Evolutionary conservation across 2,888 invertebrate species (phyloP).

Genomic region (Nymphalis polychloros): DNA sequence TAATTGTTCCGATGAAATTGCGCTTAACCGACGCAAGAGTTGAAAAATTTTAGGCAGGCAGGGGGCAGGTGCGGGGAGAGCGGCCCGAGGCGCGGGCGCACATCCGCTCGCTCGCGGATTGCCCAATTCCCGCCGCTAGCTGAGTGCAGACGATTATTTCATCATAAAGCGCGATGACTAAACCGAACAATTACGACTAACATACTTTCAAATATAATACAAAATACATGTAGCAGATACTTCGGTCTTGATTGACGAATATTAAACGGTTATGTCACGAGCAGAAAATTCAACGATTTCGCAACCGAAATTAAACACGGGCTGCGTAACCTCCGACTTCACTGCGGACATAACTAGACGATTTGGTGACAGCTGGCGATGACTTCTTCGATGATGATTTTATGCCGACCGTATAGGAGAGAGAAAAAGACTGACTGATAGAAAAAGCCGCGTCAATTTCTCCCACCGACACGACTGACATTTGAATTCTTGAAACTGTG

Average conservation of each 20-base stretch:
- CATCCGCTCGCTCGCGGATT: slow-evolving; percentile 69
- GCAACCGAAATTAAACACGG: slow-evolving; percentile 72
- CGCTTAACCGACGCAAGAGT: slow-evolving; percentile 56
- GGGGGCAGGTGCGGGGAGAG: slow-evolving; percentile 37
- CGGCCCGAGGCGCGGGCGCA: slow-evolving; percentile 46
- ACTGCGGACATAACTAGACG: slow-evolving; percentile 68
- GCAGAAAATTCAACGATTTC: slow-evolving; percentile 80
- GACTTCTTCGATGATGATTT: slow-evolving; percentile 46
- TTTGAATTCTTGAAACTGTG: slow-evolving; percentile 50
- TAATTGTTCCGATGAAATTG: slow-evolving; percentile 58
- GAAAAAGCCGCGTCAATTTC: slow-evolving; percentile 84
- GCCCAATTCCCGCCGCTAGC: slow-evolving; percentile 69
- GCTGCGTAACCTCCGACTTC: slow-evolving; percentile 78
- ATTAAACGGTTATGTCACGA: slow-evolving; percentile 52
- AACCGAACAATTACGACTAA: slow-evolving; percentile 62
- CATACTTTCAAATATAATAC: slow-evolving; percentile 48
- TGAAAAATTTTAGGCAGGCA: slow-evolving; percentile 56
- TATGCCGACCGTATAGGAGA: slow-evolving; percentile 86
- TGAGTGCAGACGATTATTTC: slow-evolving; percentile 63
- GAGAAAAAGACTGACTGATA: slow-evolving; percentile 89
- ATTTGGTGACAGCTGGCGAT: slow-evolving; percentile 24
- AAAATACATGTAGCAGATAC: not conserved
- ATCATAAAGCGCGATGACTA: slow-evolving; percentile 67
- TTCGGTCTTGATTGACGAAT: slow-evolving; percentile 19
- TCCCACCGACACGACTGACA: slow-evolving; percentile 84